These are phyloP conservation scores for Prietella phreatophila DNA, from an alignment of 2,113 vertebrate genomes.

Conservation along the genomic window DNA sequence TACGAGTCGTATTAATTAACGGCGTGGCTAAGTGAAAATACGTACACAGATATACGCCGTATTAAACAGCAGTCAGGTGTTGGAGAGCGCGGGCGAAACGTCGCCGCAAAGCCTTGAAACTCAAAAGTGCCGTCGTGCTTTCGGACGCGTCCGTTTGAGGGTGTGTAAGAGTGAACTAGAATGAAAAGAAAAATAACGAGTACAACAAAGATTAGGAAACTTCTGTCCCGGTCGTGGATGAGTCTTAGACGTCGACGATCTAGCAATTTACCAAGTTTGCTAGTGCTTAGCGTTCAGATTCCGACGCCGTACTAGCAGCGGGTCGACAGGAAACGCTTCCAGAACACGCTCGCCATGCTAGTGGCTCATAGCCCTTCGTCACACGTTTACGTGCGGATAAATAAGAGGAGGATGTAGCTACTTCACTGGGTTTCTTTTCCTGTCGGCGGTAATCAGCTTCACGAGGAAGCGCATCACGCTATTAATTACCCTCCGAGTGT, in stretches of 20 bases:
- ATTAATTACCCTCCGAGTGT: constrained; percentile 2
- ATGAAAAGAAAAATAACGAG: too few species aligned
- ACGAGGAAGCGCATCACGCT: not conserved
- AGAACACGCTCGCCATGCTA: not conserved
- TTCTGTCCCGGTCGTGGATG: too few species aligned
- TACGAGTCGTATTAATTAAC: not conserved
- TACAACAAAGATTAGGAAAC: too few species aligned
- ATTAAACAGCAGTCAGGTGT: not conserved
- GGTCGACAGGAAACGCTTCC: not conserved
- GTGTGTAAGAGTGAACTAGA: too few species aligned
- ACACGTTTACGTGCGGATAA: not conserved
- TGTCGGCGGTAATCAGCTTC: constrained; percentile 15
- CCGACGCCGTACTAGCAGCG: not conserved
- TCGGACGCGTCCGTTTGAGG: too few species aligned
- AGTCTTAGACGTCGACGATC: too few species aligned
- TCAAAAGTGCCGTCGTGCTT: not conserved
- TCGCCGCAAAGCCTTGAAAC: not conserved
- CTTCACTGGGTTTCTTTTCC: not conserved
- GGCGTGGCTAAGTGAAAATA: not conserved
- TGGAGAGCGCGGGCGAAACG: not conserved
- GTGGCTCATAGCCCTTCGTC: not conserved
- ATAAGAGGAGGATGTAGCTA: not conserved
- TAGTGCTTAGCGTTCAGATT: not conserved
- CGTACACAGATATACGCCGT: accelerated
- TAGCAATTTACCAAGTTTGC: not conserved